These are phyloP conservation scores for Sitta europaea DNA, from an alignment of 2,113 vertebrate species.

Conservation along the genomic window DNA sequence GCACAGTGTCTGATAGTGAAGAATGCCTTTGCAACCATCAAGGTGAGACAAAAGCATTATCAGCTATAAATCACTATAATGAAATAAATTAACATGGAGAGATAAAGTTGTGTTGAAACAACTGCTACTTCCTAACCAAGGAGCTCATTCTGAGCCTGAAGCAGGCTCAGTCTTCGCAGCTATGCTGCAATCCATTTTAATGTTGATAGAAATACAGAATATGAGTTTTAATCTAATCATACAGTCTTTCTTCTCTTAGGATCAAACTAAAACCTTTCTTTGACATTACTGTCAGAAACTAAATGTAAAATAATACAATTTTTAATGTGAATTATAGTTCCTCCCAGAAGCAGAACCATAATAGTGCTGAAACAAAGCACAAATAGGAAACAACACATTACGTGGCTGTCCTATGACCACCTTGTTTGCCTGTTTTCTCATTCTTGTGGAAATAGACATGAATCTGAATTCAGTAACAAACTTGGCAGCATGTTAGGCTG, in stretches of 20 bases:
- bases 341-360: not conserved
- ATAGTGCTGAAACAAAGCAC: not conserved
- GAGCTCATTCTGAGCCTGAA: not conserved
- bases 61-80: conserved; percentile 28
- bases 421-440: not conserved
- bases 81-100: conserved; percentile 22
- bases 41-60: conserved; percentile 29
- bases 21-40: conserved; percentile 13
- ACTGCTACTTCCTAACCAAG: not conserved
- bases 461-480: not conserved
- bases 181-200: not conserved
- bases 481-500: not conserved
- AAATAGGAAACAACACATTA: not conserved
- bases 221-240: not conserved
- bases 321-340: not conserved
- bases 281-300: not conserved
- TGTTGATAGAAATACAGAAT: not conserved
- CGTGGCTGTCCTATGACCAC: rapidly evolving
- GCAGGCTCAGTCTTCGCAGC: rapidly evolving
- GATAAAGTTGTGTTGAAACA: not conserved
- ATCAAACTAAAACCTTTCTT: not conserved
- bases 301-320: not conserved
- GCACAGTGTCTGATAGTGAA: not conserved
- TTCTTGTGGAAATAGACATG: not conserved
- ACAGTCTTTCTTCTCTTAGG: not conserved